These are phyloP conservation scores for Pseudoips prasinana DNA, from an alignment of 2,888 invertebrate genomes.

Conservation along the genomic window DNA sequence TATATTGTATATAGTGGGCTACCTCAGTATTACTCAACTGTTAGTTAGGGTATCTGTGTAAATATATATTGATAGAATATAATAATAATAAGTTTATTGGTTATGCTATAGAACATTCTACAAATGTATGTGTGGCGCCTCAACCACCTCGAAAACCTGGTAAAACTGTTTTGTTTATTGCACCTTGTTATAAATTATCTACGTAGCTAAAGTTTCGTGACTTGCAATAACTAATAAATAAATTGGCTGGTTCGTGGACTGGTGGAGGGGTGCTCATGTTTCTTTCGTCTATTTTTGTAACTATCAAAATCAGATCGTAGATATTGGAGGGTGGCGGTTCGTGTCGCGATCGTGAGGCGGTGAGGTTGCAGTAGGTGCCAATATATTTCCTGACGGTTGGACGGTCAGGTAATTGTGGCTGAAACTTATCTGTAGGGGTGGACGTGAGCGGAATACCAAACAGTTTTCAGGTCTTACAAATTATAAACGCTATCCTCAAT, in stretches of 20 bases:
- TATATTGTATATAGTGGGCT: no score
- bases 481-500: constrained; percentile 60
- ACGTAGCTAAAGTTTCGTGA: constrained; percentile 35
- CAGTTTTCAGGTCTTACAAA: constrained; percentile 61
- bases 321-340: constrained; percentile 31
- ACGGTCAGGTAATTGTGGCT: constrained; percentile 79
- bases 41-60: no score
- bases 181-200: no score
- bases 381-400: constrained; percentile 78
- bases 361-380: constrained; percentile 70
- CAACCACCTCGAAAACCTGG: no score
- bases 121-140: no score
- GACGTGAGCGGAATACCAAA: constrained; percentile 72
- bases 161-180: no score
- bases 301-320: constrained; percentile 58
- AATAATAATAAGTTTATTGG: no score
- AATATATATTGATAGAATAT: no score
- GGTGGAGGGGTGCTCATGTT: constrained; percentile 26
- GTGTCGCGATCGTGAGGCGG: constrained; percentile 35
- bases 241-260: constrained; percentile 34
- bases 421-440: constrained; percentile 76
- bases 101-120: no score
- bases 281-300: constrained; percentile 34
- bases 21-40: no score
- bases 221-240: constrained; percentile 39